These are phyloP conservation scores for Erynnis tages DNA, from an alignment of 2,888 invertebrate genomes.

Conservation along the genomic window DNA sequence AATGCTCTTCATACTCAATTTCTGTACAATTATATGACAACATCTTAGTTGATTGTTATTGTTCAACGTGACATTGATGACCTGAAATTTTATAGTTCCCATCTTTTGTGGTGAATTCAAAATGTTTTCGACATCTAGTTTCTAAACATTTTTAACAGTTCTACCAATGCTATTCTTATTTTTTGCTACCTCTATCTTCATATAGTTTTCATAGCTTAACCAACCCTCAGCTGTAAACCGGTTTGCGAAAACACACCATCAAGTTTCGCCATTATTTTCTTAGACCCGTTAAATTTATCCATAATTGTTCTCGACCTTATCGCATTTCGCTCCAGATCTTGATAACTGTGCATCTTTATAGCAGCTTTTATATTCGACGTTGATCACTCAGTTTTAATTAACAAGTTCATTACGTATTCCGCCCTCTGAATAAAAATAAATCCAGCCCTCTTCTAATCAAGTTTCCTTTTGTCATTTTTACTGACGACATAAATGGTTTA, in stretches of 20 bases:
- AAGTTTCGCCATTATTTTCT: conserved; percentile 24
- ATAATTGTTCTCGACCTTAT: conserved; percentile 29
- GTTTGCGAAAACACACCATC: background rate
- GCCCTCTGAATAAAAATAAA: conserved; percentile 28
- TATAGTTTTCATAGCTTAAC: too few relatives aligned
- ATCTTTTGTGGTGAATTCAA: too few relatives aligned
- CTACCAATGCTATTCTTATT: too few relatives aligned
- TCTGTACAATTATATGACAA: too few relatives aligned
- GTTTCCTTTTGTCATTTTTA: conserved; percentile 26
- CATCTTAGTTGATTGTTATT: too few relatives aligned
- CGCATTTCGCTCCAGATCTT: conserved; percentile 49
- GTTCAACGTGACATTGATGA: too few relatives aligned
- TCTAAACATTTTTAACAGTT: too few relatives aligned
- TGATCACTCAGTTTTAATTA: conserved; percentile 57
- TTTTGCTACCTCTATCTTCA: too few relatives aligned
- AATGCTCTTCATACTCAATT: too few relatives aligned
- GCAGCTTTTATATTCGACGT: conserved; percentile 50
- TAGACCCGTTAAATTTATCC: conserved; percentile 41
- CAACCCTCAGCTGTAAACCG: too few relatives aligned
- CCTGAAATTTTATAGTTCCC: too few relatives aligned
- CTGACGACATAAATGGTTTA: conserved; percentile 22
- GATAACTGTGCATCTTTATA: conserved; percentile 47
- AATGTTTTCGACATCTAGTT: too few relatives aligned
- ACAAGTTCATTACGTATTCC: conserved; percentile 50
- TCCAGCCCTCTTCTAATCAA: conserved; percentile 24